Percentiles rank a stretch among this genome's conserved stretches.
Evolutionary conservation across 2,888 invertebrate species (phyloP).

Genomic region (Ophraella communa): DNA sequence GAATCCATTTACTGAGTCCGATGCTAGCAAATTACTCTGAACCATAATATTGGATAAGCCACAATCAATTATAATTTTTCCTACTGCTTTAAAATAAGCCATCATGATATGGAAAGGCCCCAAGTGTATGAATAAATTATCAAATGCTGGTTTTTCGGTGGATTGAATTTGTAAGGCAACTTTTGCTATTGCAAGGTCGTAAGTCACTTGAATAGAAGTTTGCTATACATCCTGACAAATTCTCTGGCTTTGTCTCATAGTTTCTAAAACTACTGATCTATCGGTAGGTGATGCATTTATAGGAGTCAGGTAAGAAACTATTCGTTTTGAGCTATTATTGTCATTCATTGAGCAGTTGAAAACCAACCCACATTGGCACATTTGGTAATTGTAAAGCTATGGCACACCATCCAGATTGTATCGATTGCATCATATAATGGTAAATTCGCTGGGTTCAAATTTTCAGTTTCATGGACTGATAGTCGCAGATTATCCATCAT

Average conservation of each 20-base stretch:
- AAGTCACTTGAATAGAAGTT: conserved; percentile 35
- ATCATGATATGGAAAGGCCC: conserved; percentile 52
- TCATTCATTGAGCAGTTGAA: not conserved
- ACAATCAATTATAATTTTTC: conserved; percentile 40
- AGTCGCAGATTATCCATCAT: conserved; percentile 36
- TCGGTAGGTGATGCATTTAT: conserved; percentile 47
- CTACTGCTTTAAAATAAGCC: conserved; percentile 50
- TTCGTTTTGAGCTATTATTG: conserved; percentile 38
- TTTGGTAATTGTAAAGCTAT: not conserved
- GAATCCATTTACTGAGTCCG: conserved; percentile 40
- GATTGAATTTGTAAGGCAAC: conserved; percentile 39
- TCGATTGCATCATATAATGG: not conserved
- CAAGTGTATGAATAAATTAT: conserved; percentile 52
- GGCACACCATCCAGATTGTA: not conserved
- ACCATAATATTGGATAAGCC: conserved; percentile 30
- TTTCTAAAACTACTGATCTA: conserved; percentile 36
- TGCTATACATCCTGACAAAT: conserved; percentile 30
- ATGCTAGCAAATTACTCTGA: conserved; percentile 38
- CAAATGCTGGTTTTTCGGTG: conserved; percentile 33
- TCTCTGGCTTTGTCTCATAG: conserved; percentile 35
- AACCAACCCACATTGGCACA: conserved; percentile 12
- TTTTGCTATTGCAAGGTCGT: conserved; percentile 46
- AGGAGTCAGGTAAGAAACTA: conserved; percentile 44
- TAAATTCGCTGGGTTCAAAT: too few species aligned
- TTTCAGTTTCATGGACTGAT: not conserved